Conservation (phyloP, 2,888 invertebrate genomes). For the Eilema depressum region DNA sequence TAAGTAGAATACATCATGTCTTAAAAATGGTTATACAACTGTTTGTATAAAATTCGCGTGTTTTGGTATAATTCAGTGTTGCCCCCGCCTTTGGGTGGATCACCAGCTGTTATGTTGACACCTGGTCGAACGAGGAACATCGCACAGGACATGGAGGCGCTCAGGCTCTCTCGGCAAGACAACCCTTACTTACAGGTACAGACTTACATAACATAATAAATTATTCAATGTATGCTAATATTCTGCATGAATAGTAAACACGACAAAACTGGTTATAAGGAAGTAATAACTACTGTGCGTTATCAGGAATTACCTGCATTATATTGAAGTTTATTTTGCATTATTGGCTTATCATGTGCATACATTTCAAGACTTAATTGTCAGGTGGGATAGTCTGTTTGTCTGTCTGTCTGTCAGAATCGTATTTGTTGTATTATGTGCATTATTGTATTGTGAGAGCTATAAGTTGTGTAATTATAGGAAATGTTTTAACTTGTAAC, state of each 20-base stretch:
- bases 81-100: conserved; percentile 69
- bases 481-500: too few relatives aligned
- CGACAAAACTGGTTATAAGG: conserved; percentile 24
- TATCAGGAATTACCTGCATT: not conserved
- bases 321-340: not conserved
- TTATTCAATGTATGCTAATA: conserved; percentile 37
- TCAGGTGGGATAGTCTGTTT: not conserved
- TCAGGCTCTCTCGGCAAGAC: conserved; percentile 93
- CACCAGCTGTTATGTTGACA: conserved; percentile 89
- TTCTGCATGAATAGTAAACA: conserved; percentile 37
- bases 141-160: conserved; percentile 94
- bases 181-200: conserved; percentile 93
- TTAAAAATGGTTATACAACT: conserved; percentile 29
- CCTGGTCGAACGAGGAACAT: conserved; percentile 92
- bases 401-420: too few relatives aligned
- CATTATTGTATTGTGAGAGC: not conserved
- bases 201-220: conserved; percentile 40
- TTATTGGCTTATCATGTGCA: not conserved
- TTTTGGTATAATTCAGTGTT: conserved; percentile 65
- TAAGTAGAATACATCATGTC: conserved; percentile 50
- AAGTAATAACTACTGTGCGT: conserved; percentile 26
- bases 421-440: not conserved
- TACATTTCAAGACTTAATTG: not conserved
- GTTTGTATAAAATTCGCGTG: conserved; percentile 33
- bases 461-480: not conserved